These are phyloP conservation scores for Aurelia coerulea DNA, from an alignment of 30 jellyfish, hydroid and myxozoan species.

Conservation along the genomic window DNA sequence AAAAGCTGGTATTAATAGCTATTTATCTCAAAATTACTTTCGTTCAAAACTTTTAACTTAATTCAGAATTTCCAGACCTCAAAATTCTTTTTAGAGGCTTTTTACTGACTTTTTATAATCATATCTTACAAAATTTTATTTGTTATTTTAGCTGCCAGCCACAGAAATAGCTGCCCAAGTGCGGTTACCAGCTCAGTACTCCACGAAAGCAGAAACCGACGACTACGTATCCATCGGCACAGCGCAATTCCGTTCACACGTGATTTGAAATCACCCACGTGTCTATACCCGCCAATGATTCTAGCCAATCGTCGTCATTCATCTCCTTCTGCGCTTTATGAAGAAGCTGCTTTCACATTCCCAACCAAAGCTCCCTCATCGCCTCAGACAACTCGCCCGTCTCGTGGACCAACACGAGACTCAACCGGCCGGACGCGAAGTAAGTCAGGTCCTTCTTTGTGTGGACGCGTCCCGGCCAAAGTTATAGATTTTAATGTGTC, in stretches of 20 bases:
- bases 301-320: conserved; percentile 74
- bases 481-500: background rate
- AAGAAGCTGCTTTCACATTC: conserved; percentile 57
- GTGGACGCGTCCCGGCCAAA: background rate
- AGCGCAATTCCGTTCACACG: conserved; percentile 51
- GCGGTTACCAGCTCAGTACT: conserved; percentile 22
- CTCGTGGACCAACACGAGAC: background rate
- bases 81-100: no score
- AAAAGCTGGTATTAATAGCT: no score
- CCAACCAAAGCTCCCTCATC: conserved; percentile 25
- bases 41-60: no score
- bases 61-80: no score
- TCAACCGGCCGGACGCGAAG: conserved; percentile 16
- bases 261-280: conserved; percentile 66
- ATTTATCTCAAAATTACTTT: no score
- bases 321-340: conserved; percentile 73
- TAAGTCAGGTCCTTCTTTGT: conserved; percentile 40
- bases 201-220: conserved; percentile 37
- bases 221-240: conserved; percentile 56
- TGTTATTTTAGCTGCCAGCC: conserved; percentile 36
- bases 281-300: conserved; percentile 67
- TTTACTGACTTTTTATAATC: no score
- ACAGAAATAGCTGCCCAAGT: conserved; percentile 72
- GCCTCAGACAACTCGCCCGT: conserved; percentile 19
- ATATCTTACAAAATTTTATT: background rate